Evolutionary conservation across 2,113 vertebrate species (phyloP).

Genomic region (Phalacrocorax aristotelis): DNA sequence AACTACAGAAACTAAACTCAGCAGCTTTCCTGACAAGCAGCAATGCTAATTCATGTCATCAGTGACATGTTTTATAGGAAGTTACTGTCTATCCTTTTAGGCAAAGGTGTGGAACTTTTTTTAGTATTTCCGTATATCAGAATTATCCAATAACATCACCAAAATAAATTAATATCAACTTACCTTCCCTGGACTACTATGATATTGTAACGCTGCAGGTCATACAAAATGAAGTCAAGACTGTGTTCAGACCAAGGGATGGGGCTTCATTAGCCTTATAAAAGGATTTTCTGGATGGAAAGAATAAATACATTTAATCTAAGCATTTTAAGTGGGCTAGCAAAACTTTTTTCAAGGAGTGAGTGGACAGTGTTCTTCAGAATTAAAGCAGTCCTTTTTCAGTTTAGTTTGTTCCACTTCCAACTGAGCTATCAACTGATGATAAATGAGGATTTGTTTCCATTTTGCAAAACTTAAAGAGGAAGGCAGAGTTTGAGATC

Average conservation of each 20-base stretch:
- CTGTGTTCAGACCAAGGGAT: neutral
- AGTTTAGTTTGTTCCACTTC: neutral
- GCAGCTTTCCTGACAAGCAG: neutral
- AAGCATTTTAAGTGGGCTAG: neutral
- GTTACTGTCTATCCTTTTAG: neutral
- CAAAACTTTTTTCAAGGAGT: neutral
- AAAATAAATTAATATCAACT: neutral
- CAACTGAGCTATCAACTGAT: neutral
- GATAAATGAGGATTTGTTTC: neutral
- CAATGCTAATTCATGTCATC: neutral
- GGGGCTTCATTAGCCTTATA: neutral
- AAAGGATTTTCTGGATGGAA: neutral
- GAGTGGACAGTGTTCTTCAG: neutral
- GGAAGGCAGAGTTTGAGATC: neutral
- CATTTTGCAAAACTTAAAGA: neutral
- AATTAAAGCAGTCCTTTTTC: neutral
- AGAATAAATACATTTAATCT: neutral
- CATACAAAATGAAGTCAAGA: neutral
- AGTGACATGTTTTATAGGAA: neutral
- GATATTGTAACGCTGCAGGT: neutral
- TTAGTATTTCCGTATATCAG: neutral
- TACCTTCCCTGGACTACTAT: neutral
- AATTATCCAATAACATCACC: neutral
- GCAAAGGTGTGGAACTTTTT: neutral
- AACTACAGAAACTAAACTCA: neutral